Base-by-base conservation (phyloP, 2,113 vertebrate species). In the Polyodon spathula region DNA sequence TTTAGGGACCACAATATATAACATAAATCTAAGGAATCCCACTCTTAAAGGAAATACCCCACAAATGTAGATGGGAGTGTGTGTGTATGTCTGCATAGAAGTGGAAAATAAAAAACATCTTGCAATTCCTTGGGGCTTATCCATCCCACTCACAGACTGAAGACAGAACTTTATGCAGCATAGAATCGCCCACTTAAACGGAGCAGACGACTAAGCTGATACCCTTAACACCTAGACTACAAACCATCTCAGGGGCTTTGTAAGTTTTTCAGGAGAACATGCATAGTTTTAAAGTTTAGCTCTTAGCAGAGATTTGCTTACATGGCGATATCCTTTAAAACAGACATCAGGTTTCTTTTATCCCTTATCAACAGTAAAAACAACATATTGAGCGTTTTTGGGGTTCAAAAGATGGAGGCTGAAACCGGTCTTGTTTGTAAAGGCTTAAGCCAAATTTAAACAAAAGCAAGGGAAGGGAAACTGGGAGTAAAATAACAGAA, bases 131-230 rank as follows among this genome's bases (percentile, higher is more conserved):
- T 9, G 4, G 17, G 48, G 10, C 40, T 44, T 40, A 11, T 42
- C 27, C 37, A 39, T 38, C 70, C 63, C 78, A 73, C 69, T 63
- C 68, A 56, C 27, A 0, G 11, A 46, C 61, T 53, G 60, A 52
- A 59, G 57, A 40, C 67, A 51, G 38, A 64, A 70, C 65, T 73
- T 27, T 67, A 56, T 69, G 67, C 71, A 64, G 70, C 70, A 79
- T 67, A 73, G 64, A 65, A 63, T 74, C 77, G 66, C 52, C 69
- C 75, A 69, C 64, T 71, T 63, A 73, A 73, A 76, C 8, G 38
- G 10, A 38, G 42, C 14, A 50, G 44, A 16, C n/a, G 70, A 6
- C n/a, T 10, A 37, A 52, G 64, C 70, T 60, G 62, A 63, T 63
- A 69, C 61, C 64, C 63, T 64, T 74, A 68, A 73, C 67, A 66